Evolutionary conservation across 2,113 vertebrate genomes (phyloP).

Genomic region (Campylomormyrus numenius): DNA sequence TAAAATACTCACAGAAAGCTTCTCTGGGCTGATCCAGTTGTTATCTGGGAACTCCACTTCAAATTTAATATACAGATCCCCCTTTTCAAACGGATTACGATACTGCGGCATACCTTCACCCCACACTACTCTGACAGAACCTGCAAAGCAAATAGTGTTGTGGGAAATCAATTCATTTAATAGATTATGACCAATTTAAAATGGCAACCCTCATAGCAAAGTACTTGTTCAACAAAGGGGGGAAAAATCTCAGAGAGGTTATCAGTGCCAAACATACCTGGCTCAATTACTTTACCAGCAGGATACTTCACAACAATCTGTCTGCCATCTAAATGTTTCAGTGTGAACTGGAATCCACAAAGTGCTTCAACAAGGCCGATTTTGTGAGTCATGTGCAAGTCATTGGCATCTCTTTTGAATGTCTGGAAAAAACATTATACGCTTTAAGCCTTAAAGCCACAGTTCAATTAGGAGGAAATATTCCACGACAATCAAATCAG

Average conservation of each 20-base stretch:
- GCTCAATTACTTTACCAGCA: slow-evolving; percentile 94
- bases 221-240: background rate
- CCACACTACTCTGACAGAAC: slow-evolving; percentile 80
- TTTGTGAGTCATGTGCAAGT: slow-evolving; percentile 90
- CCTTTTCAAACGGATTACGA: slow-evolving; percentile 97
- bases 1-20: slow-evolving; percentile 77
- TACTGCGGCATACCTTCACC: slow-evolving; percentile 98
- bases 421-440: slow-evolving; percentile 38
- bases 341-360: slow-evolving; percentile 93
- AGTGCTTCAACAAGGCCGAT: slow-evolving; percentile 95
- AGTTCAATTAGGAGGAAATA: background rate
- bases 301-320: slow-evolving; percentile 95
- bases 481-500: background rate
- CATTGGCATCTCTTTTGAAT: slow-evolving; percentile 77
- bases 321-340: slow-evolving; percentile 87
- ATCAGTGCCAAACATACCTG: slow-evolving; percentile 63
- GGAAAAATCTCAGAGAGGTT: background rate
- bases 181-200: background rate
- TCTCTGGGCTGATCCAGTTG: slow-evolving; percentile 97
- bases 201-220: background rate
- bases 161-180: background rate
- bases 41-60: slow-evolving; percentile 96
- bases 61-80: slow-evolving; percentile 95
- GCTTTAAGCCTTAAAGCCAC: background rate
- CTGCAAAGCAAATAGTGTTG: slow-evolving; percentile 47